These are phyloP conservation scores for Scopus umbretta DNA, from an alignment of 2,113 vertebrate species.

Conservation along the genomic window DNA sequence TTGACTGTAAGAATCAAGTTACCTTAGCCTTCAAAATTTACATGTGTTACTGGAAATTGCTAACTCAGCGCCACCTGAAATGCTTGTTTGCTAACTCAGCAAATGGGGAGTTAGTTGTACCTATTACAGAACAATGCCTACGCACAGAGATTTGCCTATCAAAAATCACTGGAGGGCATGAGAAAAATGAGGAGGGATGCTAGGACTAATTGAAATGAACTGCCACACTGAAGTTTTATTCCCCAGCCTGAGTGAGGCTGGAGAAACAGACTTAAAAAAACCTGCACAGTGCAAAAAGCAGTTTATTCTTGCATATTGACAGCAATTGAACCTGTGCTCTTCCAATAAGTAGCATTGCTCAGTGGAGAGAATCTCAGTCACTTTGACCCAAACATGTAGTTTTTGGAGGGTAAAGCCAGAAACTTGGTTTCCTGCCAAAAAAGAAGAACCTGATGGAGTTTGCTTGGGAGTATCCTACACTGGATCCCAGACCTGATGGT, in stretches of 20 bases:
- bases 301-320: background rate
- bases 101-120: background rate
- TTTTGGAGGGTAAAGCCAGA: background rate
- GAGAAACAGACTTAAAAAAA: background rate
- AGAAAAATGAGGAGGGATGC: background rate
- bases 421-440: background rate
- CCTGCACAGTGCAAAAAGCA: background rate
- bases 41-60: background rate
- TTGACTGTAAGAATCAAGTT: background rate
- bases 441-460: background rate
- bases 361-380: background rate
- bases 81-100: background rate
- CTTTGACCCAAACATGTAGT: background rate
- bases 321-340: background rate
- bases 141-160: background rate
- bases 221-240: background rate
- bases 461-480: background rate
- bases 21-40: background rate
- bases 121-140: background rate
- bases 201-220: background rate
- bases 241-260: background rate
- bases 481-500: background rate
- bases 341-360: background rate
- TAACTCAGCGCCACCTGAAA: background rate
- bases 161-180: background rate